Evolutionary conservation across 2,888 invertebrate genomes (phyloP).

Genomic region (Caenorhabditis auriculariae): DNA sequence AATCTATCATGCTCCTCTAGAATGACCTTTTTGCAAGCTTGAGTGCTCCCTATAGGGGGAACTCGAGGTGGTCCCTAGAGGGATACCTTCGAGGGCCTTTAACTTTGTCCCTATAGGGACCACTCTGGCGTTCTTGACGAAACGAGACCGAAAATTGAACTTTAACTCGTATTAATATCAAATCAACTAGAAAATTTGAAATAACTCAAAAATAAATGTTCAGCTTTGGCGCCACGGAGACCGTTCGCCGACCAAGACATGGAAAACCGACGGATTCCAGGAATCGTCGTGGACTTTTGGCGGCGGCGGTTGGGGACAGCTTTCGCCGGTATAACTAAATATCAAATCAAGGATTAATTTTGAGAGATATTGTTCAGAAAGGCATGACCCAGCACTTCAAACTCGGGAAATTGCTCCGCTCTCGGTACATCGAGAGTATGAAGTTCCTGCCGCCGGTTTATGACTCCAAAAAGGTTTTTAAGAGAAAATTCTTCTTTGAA

Average conservation of each 20-base stretch:
- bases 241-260: slow-evolving; percentile 46
- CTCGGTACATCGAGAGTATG: slow-evolving; percentile 72
- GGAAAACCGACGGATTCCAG: slow-evolving; percentile 26
- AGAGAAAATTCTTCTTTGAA: no score
- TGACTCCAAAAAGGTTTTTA: slow-evolving; percentile 65
- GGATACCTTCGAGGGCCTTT: no score
- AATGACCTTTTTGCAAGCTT: no score
- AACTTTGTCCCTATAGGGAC: no score
- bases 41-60: no score
- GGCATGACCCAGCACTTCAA: slow-evolving; percentile 71
- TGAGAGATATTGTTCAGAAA: slow-evolving; percentile 2
- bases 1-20: no score
- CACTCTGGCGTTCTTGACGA: no score
- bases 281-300: slow-evolving; percentile 43
- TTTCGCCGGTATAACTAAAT: slow-evolving; percentile 30
- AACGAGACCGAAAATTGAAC: no score
- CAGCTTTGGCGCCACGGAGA: slow-evolving; percentile 55
- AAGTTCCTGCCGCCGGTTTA: slow-evolving; percentile 70
- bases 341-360: background rate
- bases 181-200: background rate
- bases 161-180: no score
- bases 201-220: slow-evolving; percentile 1
- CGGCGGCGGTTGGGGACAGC: slow-evolving; percentile 44
- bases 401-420: slow-evolving; percentile 76
- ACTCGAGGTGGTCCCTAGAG: no score